phyloP scores from a whole-genome alignment of 1,140 invertebrate genomes.

The Atta cephalotes region DNA sequence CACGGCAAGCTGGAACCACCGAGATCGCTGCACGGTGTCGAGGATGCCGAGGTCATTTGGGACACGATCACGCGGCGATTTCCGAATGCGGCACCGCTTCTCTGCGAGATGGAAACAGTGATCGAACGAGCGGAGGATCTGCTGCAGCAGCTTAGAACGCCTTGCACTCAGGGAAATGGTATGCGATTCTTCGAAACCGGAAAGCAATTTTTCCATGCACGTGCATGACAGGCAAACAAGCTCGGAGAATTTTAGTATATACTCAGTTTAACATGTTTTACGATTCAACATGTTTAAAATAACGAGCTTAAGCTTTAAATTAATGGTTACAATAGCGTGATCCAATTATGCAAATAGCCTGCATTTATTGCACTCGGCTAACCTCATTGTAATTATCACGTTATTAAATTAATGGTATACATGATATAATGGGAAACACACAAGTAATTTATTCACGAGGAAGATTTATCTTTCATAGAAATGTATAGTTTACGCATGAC shows the following conservation, averaged over 20 bases:
- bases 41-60: slow-evolving; percentile 76
- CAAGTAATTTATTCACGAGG: slow-evolving; percentile 52
- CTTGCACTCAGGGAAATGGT: slow-evolving; percentile 68
- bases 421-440: slow-evolving; percentile 33
- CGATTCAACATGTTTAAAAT: slow-evolving; percentile 21
- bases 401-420: slow-evolving; percentile 47
- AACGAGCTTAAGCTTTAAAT: slow-evolving; percentile 28
- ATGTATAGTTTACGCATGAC: neutral
- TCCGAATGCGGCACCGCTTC: slow-evolving; percentile 77
- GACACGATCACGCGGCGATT: slow-evolving; percentile 75
- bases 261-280: slow-evolving; percentile 12
- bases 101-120: slow-evolving; percentile 78
- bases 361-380: slow-evolving; percentile 31
- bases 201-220: neutral
- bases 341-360: slow-evolving; percentile 50
- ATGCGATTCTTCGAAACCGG: neutral
- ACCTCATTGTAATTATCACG: slow-evolving; percentile 47
- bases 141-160: slow-evolving; percentile 66
- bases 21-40: slow-evolving; percentile 71
- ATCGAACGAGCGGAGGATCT: slow-evolving; percentile 76
- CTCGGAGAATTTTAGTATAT: neutral
- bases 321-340: slow-evolving; percentile 44
- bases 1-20: slow-evolving; percentile 66
- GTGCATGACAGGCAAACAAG: neutral
- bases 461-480: slow-evolving; percentile 57